Base-by-base conservation (phyloP, 2,113 vertebrate species). In the Mastomys coucha region DNA sequence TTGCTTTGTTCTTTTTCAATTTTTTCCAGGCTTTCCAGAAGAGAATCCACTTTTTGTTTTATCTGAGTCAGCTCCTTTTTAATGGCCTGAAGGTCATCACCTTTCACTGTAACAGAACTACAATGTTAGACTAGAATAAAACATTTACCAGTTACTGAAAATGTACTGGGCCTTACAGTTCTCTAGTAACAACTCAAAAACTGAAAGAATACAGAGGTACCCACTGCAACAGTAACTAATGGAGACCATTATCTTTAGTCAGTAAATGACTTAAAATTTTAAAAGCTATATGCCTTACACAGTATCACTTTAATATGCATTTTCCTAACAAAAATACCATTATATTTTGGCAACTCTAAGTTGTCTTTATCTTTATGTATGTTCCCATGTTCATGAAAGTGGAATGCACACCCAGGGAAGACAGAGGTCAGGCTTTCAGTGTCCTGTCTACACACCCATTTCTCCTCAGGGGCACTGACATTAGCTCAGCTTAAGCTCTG, bases 51-150 rank as follows among this genome's bases (percentile, higher is more conserved):
- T 98, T 99, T 99, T 98, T 99, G 99, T 95, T 99, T 99, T 98
- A 99, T 99, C 98, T 99, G 99, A 13, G 99, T 99, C 93, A 99
- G 98, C 89, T 99, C 99, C 95, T 99, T 99, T 98, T 99, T 99
- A 96, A 99, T 99, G 94, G 99, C 98, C 98, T 99, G 99, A 92
- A 99, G 98, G 58, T 99, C 99, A 91, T 99, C 99, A 7, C 97
- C 98, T 98, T 99, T 99, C 98, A 99, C 99, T 99, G 94, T 95
- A 80, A 96, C 8, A 82, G 13, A 96, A 98, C 96, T 2, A 94
- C 84, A 93, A 63, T 13, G 12, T 77, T n/a, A 93, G 16, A 72
- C 96, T 60, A 97, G 65, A 94, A 93, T 86, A 39, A 94, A 75
- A 63, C n/a, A 2, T 63, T 24, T 67, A 84, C 33, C 75, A 91